Conservation (phyloP, 2,113 vertebrate genomes). For the Megaleporinus macrocephalus region DNA sequence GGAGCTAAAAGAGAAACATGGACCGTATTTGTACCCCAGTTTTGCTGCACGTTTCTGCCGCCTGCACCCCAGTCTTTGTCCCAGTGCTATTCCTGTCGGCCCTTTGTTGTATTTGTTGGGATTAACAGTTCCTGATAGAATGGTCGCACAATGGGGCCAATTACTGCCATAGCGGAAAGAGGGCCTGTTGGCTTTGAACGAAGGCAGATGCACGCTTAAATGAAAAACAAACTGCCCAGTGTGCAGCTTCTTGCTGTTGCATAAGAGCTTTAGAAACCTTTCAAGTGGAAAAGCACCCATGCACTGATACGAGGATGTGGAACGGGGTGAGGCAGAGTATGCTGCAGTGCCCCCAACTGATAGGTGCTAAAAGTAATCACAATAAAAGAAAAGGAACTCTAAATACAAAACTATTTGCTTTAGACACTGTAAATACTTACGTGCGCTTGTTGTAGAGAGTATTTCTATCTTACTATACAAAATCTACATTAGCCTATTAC, state of each 20-base stretch:
- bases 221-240: not conserved
- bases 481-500: too few species aligned
- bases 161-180: slow-evolving; percentile 3
- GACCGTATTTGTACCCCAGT: not conserved
- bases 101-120: slow-evolving; percentile 4
- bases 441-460: too few species aligned
- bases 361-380: too few species aligned
- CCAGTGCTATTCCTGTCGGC: not conserved
- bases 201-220: slow-evolving; percentile 7
- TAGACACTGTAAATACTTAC: too few species aligned
- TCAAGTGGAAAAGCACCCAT: not conserved
- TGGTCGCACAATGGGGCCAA: not conserved
- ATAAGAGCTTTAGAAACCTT: not conserved
- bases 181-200: slow-evolving; percentile 9
- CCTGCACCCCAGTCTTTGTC: slow-evolving; percentile 26
- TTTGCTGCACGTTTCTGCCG: not conserved
- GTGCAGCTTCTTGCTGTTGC: not conserved
- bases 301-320: not conserved
- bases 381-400: too few species aligned
- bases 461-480: too few species aligned
- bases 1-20: not conserved
- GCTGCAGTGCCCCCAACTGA: too few species aligned
- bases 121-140: slow-evolving; percentile 33
- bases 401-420: too few species aligned
- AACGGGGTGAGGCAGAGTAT: too few species aligned